These are phyloP conservation scores for Ibidorhyncha struthersii DNA, from an alignment of 2,113 vertebrate genomes.

Conservation along the genomic window DNA sequence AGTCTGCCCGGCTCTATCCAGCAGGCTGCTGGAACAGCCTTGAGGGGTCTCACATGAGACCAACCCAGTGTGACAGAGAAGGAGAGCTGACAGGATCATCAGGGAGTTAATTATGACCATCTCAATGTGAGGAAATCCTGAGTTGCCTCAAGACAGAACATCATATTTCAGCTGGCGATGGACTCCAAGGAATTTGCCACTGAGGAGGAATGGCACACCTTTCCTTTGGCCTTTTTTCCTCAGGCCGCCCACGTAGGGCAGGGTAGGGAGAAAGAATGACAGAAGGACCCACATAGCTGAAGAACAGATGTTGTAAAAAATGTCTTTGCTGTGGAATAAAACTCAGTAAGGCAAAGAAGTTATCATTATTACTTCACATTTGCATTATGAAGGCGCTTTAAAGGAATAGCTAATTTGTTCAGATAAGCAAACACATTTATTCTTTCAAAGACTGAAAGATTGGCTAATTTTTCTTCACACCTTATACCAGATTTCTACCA, in stretches of 20 bases:
- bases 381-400: neutral
- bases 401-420: neutral
- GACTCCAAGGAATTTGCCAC: neutral
- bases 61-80: neutral
- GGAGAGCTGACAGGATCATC: neutral
- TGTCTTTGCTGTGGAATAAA: neutral
- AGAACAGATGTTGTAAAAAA: neutral
- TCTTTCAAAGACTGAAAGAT: neutral
- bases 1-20: neutral
- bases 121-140: neutral
- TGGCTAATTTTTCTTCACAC: neutral
- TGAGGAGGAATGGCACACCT: neutral
- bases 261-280: neutral
- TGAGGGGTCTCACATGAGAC: neutral
- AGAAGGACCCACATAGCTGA: neutral
- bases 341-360: neutral
- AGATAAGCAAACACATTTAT: neutral
- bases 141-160: neutral
- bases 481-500: neutral
- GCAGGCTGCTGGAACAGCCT: neutral
- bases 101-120: neutral
- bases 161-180: neutral
- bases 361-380: neutral
- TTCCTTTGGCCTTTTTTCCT: neutral
- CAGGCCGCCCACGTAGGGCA: neutral